Evolutionary conservation across 2,888 invertebrate species (phyloP).

Genomic region (Sphaerophoria rueppellii): DNA sequence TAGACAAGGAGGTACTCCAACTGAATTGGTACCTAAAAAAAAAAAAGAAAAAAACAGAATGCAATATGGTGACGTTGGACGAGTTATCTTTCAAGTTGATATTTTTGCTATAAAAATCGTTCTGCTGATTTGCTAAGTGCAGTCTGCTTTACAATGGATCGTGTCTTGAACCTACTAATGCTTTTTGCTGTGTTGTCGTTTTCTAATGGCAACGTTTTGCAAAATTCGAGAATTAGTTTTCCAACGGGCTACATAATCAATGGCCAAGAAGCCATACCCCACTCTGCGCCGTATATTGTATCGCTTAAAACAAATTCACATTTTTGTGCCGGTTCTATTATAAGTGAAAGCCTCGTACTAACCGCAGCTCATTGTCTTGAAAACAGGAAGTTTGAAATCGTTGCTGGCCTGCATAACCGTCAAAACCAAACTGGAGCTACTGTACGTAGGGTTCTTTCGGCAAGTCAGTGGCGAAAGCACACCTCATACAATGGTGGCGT

Average conservation of each 20-base stretch:
- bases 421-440: slow-evolving; percentile 74
- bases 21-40: slow-evolving; percentile 17
- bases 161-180: slow-evolving; percentile 7
- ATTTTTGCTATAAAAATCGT: slow-evolving; percentile 20
- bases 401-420: slow-evolving; percentile 82
- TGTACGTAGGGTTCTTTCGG: slow-evolving; percentile 75
- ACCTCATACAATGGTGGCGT: slow-evolving; percentile 79
- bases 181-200: slow-evolving; percentile 63
- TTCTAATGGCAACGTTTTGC: slow-evolving; percentile 74
- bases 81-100: neutral
- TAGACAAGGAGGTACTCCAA: slow-evolving; percentile 34
- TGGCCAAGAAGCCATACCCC: slow-evolving; percentile 79
- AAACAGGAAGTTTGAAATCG: slow-evolving; percentile 75
- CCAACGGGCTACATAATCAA: slow-evolving; percentile 79
- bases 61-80: neutral
- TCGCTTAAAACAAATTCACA: slow-evolving; percentile 80
- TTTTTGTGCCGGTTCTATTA: slow-evolving; percentile 82
- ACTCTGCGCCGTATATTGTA: slow-evolving; percentile 82
- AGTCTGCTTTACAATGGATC: slow-evolving; percentile 38
- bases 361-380: slow-evolving; percentile 82
- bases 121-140: neutral
- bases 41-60: neutral
- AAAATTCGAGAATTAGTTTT: slow-evolving; percentile 75
- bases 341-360: slow-evolving; percentile 79
- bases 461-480: slow-evolving; percentile 79